These are phyloP conservation scores for Lagopus leucura DNA, from an alignment of 2,113 vertebrate genomes.

Conservation along the genomic window DNA sequence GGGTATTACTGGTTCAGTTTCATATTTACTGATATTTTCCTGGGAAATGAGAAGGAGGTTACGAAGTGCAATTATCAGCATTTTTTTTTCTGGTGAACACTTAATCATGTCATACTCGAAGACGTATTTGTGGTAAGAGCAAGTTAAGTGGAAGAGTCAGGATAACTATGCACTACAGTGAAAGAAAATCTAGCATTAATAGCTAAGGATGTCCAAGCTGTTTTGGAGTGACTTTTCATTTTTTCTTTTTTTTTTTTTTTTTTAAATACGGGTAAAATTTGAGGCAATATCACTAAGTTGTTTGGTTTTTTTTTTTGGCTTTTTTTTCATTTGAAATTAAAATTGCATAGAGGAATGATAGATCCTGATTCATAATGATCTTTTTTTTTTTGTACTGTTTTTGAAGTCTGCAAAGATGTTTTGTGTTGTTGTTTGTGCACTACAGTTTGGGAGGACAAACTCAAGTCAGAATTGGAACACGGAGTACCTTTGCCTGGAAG, in stretches of 20 bases:
- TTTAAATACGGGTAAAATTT: slow-evolving; percentile 84
- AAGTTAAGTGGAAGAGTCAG: slow-evolving; percentile 72
- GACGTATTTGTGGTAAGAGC: slow-evolving; percentile 68
- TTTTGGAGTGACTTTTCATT: slow-evolving; percentile 68
- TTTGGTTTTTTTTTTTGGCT: not conserved
- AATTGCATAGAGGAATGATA: slow-evolving; percentile 60
- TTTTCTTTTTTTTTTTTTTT: slow-evolving; percentile 24
- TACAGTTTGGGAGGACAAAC: slow-evolving; percentile 59
- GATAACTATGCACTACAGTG: slow-evolving; percentile 81
- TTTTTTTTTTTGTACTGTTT: slow-evolving; percentile 69
- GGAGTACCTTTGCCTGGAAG: not conserved
- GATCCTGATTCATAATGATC: slow-evolving; percentile 65
- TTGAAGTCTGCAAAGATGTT: slow-evolving; percentile 64
- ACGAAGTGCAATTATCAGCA: slow-evolving; percentile 98
- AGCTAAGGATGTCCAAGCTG: slow-evolving; percentile 62
- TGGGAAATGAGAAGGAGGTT: slow-evolving; percentile 76
- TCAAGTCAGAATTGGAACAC: slow-evolving; percentile 41
- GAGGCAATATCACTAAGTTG: slow-evolving; percentile 82
- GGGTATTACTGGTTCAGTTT: slow-evolving; percentile 69
- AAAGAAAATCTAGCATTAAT: slow-evolving; percentile 72
- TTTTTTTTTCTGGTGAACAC: slow-evolving; percentile 75
- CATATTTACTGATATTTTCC: slow-evolving; percentile 73
- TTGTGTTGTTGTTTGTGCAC: slow-evolving; percentile 59
- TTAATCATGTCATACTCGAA: slow-evolving; percentile 72
- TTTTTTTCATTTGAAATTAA: slow-evolving; percentile 51